These are phyloP conservation scores for Semicossyphus pulcher DNA, from an alignment of 2,113 vertebrate genomes.

Conservation along the genomic window DNA sequence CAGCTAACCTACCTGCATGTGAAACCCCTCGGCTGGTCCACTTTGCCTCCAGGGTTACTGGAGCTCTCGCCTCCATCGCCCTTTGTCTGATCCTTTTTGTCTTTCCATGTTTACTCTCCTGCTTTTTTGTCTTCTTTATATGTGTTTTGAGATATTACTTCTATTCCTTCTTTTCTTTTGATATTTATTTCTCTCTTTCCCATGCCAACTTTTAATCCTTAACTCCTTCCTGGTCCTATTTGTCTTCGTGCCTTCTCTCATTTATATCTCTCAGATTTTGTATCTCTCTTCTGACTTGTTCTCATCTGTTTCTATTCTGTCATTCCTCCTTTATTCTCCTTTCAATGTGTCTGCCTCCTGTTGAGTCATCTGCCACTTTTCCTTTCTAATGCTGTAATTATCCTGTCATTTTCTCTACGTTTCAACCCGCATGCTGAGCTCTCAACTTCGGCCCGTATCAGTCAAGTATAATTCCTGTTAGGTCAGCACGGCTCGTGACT, in stretches of 20 bases:
- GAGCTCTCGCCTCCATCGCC: neutral
- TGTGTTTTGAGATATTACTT: neutral
- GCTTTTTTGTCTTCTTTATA: neutral
- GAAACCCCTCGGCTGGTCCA: neutral
- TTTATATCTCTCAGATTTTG: neutral
- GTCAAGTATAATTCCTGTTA: neutral
- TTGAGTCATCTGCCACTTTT: conserved; percentile 13
- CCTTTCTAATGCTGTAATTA: conserved; percentile 15
- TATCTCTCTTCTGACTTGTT: neutral
- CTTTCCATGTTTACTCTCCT: neutral
- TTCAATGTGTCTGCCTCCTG: conserved; percentile 1
- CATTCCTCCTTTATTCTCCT: neutral
- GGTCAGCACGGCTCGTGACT: neutral
- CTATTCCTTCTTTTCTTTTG: neutral
- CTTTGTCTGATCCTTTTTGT: neutral
- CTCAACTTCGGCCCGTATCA: neutral
- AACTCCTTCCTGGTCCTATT: no score
- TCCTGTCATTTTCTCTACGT: neutral
- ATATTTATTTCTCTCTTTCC: neutral
- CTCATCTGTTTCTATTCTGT: neutral
- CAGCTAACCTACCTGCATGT: conserved; percentile 16
- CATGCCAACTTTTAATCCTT: no score
- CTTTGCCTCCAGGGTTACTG: neutral
- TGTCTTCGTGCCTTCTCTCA: neutral
- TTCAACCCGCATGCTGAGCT: neutral